These are phyloP conservation scores for Ephestia elutella DNA, from an alignment of 1,140 invertebrate species.

Conservation along the genomic window DNA sequence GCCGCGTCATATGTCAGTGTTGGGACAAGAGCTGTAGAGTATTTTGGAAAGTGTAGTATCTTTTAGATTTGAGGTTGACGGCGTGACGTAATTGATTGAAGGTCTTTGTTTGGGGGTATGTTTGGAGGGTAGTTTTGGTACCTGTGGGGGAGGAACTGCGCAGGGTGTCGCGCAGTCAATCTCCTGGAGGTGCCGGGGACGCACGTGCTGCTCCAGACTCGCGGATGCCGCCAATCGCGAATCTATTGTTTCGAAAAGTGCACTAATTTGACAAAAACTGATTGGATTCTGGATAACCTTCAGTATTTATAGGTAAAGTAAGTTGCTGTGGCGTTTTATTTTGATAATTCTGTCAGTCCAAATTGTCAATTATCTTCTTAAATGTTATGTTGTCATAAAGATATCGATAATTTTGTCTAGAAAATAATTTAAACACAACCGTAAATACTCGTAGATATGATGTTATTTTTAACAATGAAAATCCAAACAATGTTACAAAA, in stretches of 20 bases:
- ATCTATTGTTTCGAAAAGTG: constrained; percentile 57
- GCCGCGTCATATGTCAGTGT: constrained; percentile 66
- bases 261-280: constrained; percentile 34
- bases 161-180: constrained; percentile 60
- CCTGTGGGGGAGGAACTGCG: constrained; percentile 43
- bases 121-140: constrained; percentile 42
- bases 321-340: neutral
- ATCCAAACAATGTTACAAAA: neutral
- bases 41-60: constrained; percentile 40
- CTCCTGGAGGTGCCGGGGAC: constrained; percentile 29
- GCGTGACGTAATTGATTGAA: constrained; percentile 54
- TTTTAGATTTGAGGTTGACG: constrained; percentile 17
- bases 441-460: no score
- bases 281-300: constrained; percentile 17
- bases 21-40: constrained; percentile 50
- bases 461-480: neutral
- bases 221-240: constrained; percentile 32
- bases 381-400: no score
- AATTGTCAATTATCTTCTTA: no score
- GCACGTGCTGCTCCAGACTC: constrained; percentile 14
- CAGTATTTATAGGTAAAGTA: neutral
- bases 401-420: no score
- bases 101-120: constrained; percentile 63
- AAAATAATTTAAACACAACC: no score
- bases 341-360: neutral